Evolutionary conservation across 2,888 invertebrate species (phyloP), one percentile per base, ranked within the genome.

Genomic region (Glyphotaelius pellucidus): DNA sequence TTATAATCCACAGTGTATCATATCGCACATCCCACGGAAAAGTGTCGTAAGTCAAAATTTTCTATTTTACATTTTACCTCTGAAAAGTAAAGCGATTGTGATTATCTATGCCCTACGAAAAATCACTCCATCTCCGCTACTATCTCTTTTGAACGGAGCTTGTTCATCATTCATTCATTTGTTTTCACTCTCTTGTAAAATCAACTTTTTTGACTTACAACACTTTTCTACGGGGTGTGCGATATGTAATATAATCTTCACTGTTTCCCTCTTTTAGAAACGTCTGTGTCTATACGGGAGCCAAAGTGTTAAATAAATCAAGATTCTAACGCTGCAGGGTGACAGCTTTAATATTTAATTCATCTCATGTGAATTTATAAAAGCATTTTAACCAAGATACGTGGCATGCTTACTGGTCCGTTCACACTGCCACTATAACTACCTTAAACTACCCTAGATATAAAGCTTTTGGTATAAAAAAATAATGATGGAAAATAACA

Each of bases 391-490:
- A 88, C 88, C 31, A 79, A 88, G 88, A 88, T 88, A 88, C 15
- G 32, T 67, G 88, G 88, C 88, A 88, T 88, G 67, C 52, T 88
- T 88, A 88, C 86, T 86, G 19, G 88, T 88, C 88, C 67, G 35
- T 30, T 88, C 67, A 35, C 19, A 79, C 35, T 67, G 15, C 31
- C 86, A 52, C n/a, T 42, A 88, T 9, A n/a, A 67, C 67, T 79
- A 88, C 32, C 88, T 79, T 88, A 88, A 31, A 79, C 35, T 86
- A 83, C 67, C 30, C 88, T 88, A 88, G 25, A 79, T 42, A n/a
- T 67, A 88, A 79, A 88, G 52, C 88, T 67, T 88, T 88, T 88
- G 88, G 79, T 88, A 88, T 67, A 88, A 88, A 88, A 88, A n/a
- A 87, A 15, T 32, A 79, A 32, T 32, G 32, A 32, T n/a, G 35